These are phyloP conservation scores for Epistrophe grossulariae DNA, from an alignment of 2,888 invertebrate species.

Conservation along the genomic window DNA sequence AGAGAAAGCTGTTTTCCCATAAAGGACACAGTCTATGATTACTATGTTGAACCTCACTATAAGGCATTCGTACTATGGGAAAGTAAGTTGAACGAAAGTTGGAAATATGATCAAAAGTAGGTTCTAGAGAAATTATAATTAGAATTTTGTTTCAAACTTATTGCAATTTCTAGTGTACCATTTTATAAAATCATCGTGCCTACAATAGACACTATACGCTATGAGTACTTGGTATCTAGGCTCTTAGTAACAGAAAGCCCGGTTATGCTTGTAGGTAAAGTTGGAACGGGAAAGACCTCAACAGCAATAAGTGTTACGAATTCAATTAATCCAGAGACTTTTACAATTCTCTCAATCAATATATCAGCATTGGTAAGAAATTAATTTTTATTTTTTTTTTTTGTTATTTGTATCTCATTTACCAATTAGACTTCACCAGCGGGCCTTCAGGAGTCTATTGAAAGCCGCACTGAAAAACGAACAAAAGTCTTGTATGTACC, in stretches of 20 bases:
- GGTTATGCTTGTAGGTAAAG: conserved; percentile 91
- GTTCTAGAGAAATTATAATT: conserved; percentile 12
- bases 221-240: conserved; percentile 89
- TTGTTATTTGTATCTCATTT: background rate
- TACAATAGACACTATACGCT: conserved; percentile 94
- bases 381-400: background rate
- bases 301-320: conserved; percentile 88
- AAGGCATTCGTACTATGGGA: conserved; percentile 91
- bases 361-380: conserved; percentile 91
- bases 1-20: conserved; percentile 92
- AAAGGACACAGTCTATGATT: conserved; percentile 95
- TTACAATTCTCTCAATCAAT: conserved; percentile 90
- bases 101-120: conserved; percentile 86
- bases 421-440: conserved; percentile 89
- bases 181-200: conserved; percentile 94
- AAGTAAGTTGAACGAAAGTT: conserved; percentile 89
- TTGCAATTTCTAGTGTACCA: conserved; percentile 85
- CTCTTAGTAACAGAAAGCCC: conserved; percentile 88
- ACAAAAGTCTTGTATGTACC: conserved; percentile 94
- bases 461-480: conserved; percentile 93
- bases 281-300: conserved; percentile 95
- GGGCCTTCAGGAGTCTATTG: conserved; percentile 93
- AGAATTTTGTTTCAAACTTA: background rate
- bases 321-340: conserved; percentile 85
- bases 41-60: conserved; percentile 91